These are phyloP conservation scores for Zapornia atra DNA, from an alignment of 2,113 vertebrate genomes.

Conservation along the genomic window DNA sequence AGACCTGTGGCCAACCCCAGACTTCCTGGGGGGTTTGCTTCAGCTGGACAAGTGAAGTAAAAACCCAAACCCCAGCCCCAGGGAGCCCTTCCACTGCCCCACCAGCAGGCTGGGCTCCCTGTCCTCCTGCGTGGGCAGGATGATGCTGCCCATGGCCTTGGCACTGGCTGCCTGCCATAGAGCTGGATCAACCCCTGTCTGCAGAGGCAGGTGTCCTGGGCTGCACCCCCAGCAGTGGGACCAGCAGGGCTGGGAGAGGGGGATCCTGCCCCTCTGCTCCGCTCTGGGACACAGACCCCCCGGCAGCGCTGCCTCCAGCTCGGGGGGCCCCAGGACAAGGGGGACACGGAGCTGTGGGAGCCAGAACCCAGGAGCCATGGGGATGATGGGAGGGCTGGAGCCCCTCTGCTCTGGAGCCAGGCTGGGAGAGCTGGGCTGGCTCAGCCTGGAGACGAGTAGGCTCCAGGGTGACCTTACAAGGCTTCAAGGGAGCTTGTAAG, in stretches of 20 bases:
- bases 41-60: background rate
- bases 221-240: too few species aligned
- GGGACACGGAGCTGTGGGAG: too few species aligned
- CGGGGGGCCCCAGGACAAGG: too few species aligned
- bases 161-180: background rate
- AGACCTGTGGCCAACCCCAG: too few species aligned
- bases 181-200: background rate
- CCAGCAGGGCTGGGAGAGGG: background rate
- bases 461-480: background rate
- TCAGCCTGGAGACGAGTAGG: background rate
- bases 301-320: too few species aligned
- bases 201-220: background rate
- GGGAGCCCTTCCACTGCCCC: background rate
- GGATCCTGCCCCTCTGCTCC: too few species aligned
- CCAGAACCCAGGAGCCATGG: background rate
- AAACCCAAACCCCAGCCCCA: background rate
- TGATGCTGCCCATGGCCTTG: background rate
- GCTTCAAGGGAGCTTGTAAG: too few species aligned
- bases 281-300: too few species aligned
- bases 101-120: too few species aligned
- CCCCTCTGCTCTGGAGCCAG: background rate
- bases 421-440: background rate
- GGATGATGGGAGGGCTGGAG: background rate
- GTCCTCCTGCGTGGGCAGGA: too few species aligned
- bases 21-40: background rate